These are phyloP conservation scores for Microplitis deprimator DNA, from an alignment of 2,888 invertebrate genomes.

Conservation along the genomic window DNA sequence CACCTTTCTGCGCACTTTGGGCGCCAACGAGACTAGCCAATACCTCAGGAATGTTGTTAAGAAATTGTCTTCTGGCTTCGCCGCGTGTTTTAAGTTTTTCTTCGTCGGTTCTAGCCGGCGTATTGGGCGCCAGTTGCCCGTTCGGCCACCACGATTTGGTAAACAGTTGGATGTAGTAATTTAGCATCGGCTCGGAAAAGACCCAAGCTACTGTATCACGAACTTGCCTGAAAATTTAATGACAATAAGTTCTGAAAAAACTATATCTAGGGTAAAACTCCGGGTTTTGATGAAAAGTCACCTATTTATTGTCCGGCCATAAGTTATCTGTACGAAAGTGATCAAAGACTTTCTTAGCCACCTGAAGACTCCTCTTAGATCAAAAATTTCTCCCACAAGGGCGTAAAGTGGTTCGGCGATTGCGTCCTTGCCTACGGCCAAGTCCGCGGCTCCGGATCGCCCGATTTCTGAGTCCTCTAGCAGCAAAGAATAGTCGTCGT, in stretches of 20 bases:
- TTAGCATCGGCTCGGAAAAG: slow-evolving; percentile 91
- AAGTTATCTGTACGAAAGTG: slow-evolving; percentile 91
- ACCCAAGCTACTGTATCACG: slow-evolving; percentile 89
- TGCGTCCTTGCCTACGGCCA: slow-evolving; percentile 79
- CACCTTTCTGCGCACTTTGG: slow-evolving; percentile 86
- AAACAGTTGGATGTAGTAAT: slow-evolving; percentile 87
- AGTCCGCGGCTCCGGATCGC: slow-evolving; percentile 66
- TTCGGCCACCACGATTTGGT: slow-evolving; percentile 93
- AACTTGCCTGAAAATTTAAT: slow-evolving; percentile 78
- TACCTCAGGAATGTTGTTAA: slow-evolving; percentile 84
- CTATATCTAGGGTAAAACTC: slow-evolving; percentile 59
- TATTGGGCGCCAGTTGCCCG: slow-evolving; percentile 79
- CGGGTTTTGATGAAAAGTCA: slow-evolving; percentile 61
- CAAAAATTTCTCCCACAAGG: slow-evolving; percentile 90
- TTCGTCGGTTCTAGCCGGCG: slow-evolving; percentile 74
- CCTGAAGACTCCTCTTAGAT: slow-evolving; percentile 89
- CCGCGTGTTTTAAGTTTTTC: slow-evolving; percentile 80
- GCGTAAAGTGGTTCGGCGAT: slow-evolving; percentile 93
- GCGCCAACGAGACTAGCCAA: slow-evolving; percentile 88
- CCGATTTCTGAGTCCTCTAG: slow-evolving; percentile 75
- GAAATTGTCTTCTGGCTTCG: slow-evolving; percentile 79
- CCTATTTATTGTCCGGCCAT: slow-evolving; percentile 93
- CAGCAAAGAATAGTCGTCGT: slow-evolving; percentile 86
- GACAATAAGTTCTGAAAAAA: background rate
- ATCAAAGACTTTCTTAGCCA: slow-evolving; percentile 90